Base-by-base conservation (phyloP, 2,888 invertebrate species). In the Strigamia crassipes region DNA sequence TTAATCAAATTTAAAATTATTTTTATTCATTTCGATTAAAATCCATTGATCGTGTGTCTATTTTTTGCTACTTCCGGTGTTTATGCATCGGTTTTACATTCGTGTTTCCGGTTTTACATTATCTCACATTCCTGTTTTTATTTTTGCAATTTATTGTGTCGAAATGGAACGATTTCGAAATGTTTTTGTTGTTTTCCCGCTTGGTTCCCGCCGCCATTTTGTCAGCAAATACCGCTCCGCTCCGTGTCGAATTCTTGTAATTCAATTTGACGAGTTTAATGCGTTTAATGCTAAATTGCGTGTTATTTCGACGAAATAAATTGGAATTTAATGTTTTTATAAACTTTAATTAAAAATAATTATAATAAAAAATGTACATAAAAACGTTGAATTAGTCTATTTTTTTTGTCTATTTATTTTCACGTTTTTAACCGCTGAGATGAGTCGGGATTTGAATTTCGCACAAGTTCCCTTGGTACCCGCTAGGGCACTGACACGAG, bases 391-490 rank as follows among this genome's bases (percentile, higher is more conserved):
- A n/a, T 18, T 10, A 4, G 1, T 27, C 27, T 27, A 27, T 27
- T 27, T 31, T 31, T n/a, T n/a, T n/a, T n/a, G n/a, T 73, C 23
- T 56, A 73, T 73, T 31, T 15, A 27, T 27, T 31, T 31, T 5
- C 15, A 27, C 4, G 4, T 15, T 23, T 23, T 66, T 73, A 73
- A 31, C 73, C 73, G 31, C 31, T 73, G 73, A n/a, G 79, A 18
- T 38, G 79, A 4, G 78, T 78, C 3, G 38, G 13, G n/a, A 78
- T 42, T 78, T 18, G 79, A 78, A 91, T 90, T 85, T 94, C 93
- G 86, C 96, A 96, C 84, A 90, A 90, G 18, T 91, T 89, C 1
- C 96, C 96, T 84, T 91, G 91, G 87, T 91, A 95, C 81, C 92
- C 92, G 4, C 90, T 89, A 10, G 90, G 89, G 87, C 96, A 96